Evolutionary conservation across 2,888 invertebrate species (phyloP), one percentile per base, ranked within the genome.

Genomic region (Caenorhabditis drosophilae): DNA sequence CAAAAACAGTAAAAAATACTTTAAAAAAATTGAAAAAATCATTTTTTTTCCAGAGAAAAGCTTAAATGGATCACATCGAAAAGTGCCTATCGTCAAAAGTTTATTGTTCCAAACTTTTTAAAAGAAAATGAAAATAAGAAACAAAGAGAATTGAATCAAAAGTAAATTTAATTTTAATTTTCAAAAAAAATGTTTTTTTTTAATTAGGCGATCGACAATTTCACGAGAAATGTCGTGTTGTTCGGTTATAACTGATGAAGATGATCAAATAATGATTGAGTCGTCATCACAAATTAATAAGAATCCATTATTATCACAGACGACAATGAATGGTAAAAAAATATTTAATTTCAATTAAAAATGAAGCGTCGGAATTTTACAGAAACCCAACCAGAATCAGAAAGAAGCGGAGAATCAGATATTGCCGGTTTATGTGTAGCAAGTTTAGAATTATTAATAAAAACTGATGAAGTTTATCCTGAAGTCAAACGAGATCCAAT

Each of bases 361-460:
- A n/a, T n/a, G n/a, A n/a, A n/a, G n/a, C n/a, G n/a, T n/a, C n/a
- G n/a, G n/a, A n/a, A n/a, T n/a, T n/a, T n/a, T n/a, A 57, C 57
- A 16, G 58, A 58, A 27, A 40, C 41, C 7, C 26, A 41, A 0
- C 7, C 46, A 1, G 34, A 34, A 1, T 36, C 50, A 1, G 63
- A 64, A 40, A 48, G 22, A 20, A 55, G 54, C 16, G 54, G 46
- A 34, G 63, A 64, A 36, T 64, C 63, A 0, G 73, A 73, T 31
- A 52, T 70, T 11, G 45, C 52, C n/a, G 51, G 64, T 27, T 18
- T 73, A 23, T 59, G 59, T 47, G 61, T 66, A 7, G 60, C 62
- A n/a, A 70, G 70, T 47, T 45, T 75, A 16, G 75, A 75, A 46
- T 47, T 75, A 11, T 38, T 73, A 4, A 51, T 67, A 1, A 46